Base-by-base conservation (phyloP, 1,140 invertebrate species). In the Akabosia matsudoensis region DNA sequence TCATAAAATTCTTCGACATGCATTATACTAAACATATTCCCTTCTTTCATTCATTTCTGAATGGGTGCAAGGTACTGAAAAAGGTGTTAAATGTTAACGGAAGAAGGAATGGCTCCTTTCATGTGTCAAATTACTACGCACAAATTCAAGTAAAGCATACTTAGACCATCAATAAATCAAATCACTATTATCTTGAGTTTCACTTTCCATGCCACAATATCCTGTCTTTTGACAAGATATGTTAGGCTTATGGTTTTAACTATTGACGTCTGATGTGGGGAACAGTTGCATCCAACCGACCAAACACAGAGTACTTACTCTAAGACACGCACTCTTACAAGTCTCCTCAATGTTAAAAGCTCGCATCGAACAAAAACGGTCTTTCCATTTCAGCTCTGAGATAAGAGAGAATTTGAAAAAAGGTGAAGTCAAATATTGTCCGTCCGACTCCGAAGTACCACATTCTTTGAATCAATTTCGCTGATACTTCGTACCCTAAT, bases 71-170 rank as follows among this genome's bases (percentile, higher is more conserved):
- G 18, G 37, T 18, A 56, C 54, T 56, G 54, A 30, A 31, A n/a
- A 67, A 67, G 61, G 61, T 67, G 61, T 31, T 67, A 67, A 67
- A 67, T 67, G 61, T 24, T 10, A 45, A 67, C 22, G 24, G 61
- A 30, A 67, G n/a, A 67, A 31, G 61, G 28, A 28, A 30, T 67
- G 61, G 30, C 31, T 67, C 30, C 31, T 67, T 67, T 67, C 61
- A 67, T 30, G 61, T 67, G 61, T 67, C 61, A 67, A 67, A 67
- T 67, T 67, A 67, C 54, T 45, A 45, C 37, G 18, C 18, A 45
- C 18, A 45, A 7, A 45, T 56, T 24, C 24, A 56, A 13, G 54
- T 16, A n/a, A 7, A 22, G 13, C 61, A 67, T 67, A 30, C 61
- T 67, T 31, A 3, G 31, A 31, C 61, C 10, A 67, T 61, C 61